phyloP scores from a whole-genome alignment of 92 coral and sea anemone genomes.

The Chrysogorgia sp. region DNA sequence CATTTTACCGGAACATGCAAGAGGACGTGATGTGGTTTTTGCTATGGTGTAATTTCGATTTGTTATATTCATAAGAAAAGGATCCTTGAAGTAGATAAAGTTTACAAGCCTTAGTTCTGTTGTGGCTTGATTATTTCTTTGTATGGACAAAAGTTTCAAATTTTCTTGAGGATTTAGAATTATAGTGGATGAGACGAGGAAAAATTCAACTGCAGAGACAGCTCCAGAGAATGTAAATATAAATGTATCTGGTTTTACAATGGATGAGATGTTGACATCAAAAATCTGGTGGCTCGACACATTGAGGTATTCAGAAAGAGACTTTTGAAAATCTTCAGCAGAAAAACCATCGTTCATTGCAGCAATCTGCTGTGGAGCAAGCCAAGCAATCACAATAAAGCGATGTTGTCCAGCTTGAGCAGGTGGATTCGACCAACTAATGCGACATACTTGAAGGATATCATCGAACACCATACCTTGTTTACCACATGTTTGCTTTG shows the following conservation, averaged over 20 bases:
- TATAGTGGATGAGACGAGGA: constrained; percentile 11
- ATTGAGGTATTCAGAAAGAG: constrained; percentile 1
- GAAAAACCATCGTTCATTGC: background rate
- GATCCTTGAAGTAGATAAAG: constrained; percentile 14
- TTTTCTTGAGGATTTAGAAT: constrained; percentile 17
- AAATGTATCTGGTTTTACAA: background rate
- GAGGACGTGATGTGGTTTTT: constrained; percentile 34
- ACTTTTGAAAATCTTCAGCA: constrained; percentile 10
- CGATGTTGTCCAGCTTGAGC: constrained; percentile 9
- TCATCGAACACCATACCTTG: constrained; percentile 23
- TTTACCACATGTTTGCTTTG: background rate
- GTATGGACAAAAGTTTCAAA: background rate
- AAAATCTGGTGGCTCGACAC: background rate
- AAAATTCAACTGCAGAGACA: background rate
- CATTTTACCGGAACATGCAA: constrained; percentile 6
- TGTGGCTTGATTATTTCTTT: background rate
- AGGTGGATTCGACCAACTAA: constrained; percentile 7
- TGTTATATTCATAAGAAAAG: background rate
- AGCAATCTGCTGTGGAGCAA: background rate
- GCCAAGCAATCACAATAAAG: constrained; percentile 23
- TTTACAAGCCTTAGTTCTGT: background rate
- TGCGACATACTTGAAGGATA: constrained; percentile 13
- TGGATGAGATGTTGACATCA: background rate
- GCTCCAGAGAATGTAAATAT: too few species aligned
- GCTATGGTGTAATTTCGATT: background rate